Conservation (phyloP, 2,888 invertebrate genomes). For the Pemphredon lugubris region DNA sequence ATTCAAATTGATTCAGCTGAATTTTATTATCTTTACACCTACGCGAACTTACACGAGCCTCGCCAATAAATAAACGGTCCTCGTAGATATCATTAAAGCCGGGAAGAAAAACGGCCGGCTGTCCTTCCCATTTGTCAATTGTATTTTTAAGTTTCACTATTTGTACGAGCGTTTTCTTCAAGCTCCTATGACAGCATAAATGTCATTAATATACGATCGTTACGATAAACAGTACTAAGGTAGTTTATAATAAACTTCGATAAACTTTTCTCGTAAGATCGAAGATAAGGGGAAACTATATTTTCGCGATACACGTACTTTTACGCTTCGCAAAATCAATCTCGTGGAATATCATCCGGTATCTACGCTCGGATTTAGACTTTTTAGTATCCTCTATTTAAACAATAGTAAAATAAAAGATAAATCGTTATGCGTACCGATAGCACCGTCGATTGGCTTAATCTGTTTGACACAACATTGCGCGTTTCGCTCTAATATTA, state of each 20-base stretch:
- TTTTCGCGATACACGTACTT: too few relatives aligned
- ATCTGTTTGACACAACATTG: constrained; percentile 2
- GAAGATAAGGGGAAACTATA: too few relatives aligned
- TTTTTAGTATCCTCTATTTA: too few relatives aligned
- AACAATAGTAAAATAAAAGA: too few relatives aligned
- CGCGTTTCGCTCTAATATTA: neutral
- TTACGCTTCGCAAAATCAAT: too few relatives aligned
- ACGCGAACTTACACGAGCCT: neutral
- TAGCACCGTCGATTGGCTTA: neutral
- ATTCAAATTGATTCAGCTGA: constrained; percentile 22
- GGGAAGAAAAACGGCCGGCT: neutral
- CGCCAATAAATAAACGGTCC: neutral
- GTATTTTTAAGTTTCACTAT: neutral
- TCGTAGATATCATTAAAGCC: constrained; percentile 8
- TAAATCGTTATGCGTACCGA: too few relatives aligned
- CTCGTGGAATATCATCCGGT: too few relatives aligned
- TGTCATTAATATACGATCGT: neutral
- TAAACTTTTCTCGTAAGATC: neutral
- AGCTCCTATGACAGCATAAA: neutral
- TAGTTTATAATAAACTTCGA: neutral
- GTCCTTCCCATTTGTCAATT: neutral
- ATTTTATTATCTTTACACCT: constrained; percentile 20
- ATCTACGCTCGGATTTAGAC: too few relatives aligned
- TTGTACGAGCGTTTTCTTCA: neutral
- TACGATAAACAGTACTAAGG: too few relatives aligned